phyloP scores from a whole-genome alignment of 2,888 invertebrate species.

The Nephrotoma flavescens region DNA sequence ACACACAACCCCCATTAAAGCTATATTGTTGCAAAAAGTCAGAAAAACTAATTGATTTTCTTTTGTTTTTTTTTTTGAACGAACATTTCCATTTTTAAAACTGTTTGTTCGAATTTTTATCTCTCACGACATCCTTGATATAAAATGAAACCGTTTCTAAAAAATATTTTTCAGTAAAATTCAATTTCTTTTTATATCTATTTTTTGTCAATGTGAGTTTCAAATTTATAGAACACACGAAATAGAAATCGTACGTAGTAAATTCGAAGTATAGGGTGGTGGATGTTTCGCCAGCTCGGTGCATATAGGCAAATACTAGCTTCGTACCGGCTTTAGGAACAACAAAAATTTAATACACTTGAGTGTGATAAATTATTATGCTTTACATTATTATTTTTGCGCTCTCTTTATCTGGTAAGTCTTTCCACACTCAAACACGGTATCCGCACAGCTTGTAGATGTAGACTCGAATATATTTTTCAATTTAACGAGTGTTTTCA shows the following conservation, averaged over 20 bases:
- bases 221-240: background rate
- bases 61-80: background rate
- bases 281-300: background rate
- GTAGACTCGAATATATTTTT: background rate
- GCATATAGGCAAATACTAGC: background rate
- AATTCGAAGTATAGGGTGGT: background rate
- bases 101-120: background rate
- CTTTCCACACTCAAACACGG: background rate
- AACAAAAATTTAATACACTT: background rate
- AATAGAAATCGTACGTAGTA: background rate
- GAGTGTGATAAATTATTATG: background rate
- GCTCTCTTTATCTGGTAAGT: background rate
- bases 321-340: background rate
- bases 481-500: background rate
- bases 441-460: background rate
- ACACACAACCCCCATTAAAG: background rate
- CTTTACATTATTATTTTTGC: background rate
- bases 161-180: background rate
- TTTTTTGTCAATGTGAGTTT: background rate
- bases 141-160: background rate
- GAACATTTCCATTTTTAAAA: background rate
- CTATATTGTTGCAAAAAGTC: background rate
- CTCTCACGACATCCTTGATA: background rate
- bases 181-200: background rate
- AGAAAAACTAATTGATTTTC: background rate